Evolutionary conservation across 2,888 invertebrate genomes (phyloP).

Genomic region (Eledona agricola): DNA sequence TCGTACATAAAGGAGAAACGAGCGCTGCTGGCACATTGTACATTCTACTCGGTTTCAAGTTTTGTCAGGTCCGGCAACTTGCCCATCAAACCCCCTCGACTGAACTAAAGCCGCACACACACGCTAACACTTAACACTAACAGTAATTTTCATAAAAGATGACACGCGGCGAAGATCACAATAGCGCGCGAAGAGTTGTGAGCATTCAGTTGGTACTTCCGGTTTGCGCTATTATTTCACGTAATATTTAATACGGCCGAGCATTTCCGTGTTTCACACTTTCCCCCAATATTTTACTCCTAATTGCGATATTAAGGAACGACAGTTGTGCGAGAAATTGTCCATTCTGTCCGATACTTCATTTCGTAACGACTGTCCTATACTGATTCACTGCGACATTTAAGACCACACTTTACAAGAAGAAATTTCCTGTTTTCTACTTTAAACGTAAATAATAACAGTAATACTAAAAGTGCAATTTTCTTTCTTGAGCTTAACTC

Average conservation of each 20-base stretch:
- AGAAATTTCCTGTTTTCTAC: too few relatives aligned
- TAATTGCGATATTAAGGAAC: constrained; percentile 15
- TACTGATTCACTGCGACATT: too few relatives aligned
- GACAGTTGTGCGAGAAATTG: too few relatives aligned
- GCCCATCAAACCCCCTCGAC: constrained; percentile 9
- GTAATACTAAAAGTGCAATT: too few relatives aligned
- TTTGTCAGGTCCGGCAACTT: constrained; percentile 20
- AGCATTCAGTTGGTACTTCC: constrained; percentile 42
- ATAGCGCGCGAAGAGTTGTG: constrained; percentile 43
- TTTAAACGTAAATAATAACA: too few relatives aligned
- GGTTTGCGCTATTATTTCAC: constrained; percentile 38
- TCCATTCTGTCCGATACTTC: too few relatives aligned
- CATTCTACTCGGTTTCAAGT: constrained; percentile 36
- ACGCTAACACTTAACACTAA: constrained; percentile 12
- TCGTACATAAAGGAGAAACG: constrained; percentile 26
- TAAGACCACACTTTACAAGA: too few relatives aligned
- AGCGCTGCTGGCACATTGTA: constrained; percentile 48
- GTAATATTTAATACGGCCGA: constrained; percentile 13
- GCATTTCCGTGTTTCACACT: constrained; percentile 18
- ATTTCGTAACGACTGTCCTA: too few relatives aligned
- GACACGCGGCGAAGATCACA: constrained; percentile 44
- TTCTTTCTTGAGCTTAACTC: too few relatives aligned
- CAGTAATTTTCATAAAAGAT: constrained; percentile 40
- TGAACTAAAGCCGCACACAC: constrained; percentile 1
- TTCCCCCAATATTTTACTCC: constrained; percentile 10